Evolutionary conservation across 2,797 vertebrate species (phyloP), one percentile per base, ranked within the genome.

Genomic region (Pipistrellus pygmaeus): DNA sequence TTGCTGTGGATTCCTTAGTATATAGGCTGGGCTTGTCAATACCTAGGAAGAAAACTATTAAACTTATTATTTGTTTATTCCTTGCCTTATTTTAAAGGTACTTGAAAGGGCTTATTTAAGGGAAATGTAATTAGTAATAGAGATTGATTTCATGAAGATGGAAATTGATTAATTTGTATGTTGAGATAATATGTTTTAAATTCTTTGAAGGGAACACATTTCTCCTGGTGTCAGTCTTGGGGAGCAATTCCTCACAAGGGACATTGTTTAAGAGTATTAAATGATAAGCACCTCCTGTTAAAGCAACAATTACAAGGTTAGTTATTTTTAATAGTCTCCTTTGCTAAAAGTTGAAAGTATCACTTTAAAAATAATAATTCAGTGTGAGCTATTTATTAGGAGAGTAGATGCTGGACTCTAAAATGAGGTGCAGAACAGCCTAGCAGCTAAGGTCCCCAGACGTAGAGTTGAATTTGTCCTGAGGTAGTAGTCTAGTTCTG

Each of bases 121-220:
- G 73, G 69, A 69, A 91, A 81, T 88, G 21, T 78, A 60, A 76
- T n/a, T 76, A 81, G 66, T 88, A 76, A 90, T 32, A 71, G 25
- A 35, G 35, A 25, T 84, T 73, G 76, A 85, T 51, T 30, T 94
- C 30, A 84, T 72, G 14, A 88, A 81, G 46, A 76, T 2, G 5
- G 6, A 91, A 91, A 89, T 84, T 13, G 15, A 53, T 87, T 48
- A 88, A 92, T 78, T 76, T 94, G 3, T 93, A n/a, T 62, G 27
- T 91, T 91, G 66, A 93, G n/a, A 44, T 44, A 77, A 68, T 38
- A 76, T 48, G 15, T 38, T 93, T 92, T 90, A 69, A 87, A 53
- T 82, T 87, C n/a, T 88, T 94, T 82, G 57, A 92, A 95, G 44
- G 48, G 75, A 95, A 72, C 9, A 69, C 4, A 86, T 83, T 68